These are phyloP conservation scores for Epirrhoe tristata DNA, from an alignment of 2,888 invertebrate genomes.

Conservation along the genomic window DNA sequence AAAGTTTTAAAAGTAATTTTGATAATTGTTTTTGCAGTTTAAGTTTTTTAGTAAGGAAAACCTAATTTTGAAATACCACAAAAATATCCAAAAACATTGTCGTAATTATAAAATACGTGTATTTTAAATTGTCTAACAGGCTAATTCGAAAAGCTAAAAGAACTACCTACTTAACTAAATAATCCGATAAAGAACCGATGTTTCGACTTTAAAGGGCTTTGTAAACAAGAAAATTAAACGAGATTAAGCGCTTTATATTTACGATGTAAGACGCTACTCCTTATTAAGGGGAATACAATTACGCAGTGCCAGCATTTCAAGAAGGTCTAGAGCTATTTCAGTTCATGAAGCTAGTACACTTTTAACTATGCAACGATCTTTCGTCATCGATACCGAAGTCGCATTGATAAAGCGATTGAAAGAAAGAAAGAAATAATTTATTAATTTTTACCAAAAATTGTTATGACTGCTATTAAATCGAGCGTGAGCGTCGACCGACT, in stretches of 20 bases:
- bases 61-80: not conserved
- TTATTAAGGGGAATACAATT: conserved; percentile 77
- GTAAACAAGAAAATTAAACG: conserved; percentile 72
- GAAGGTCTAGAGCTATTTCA: conserved; percentile 55
- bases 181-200: conserved; percentile 22
- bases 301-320: conserved; percentile 75
- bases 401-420: not conserved
- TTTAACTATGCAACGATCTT: not conserved
- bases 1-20: too few species aligned
- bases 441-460: too few species aligned
- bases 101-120: not conserved
- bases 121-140: not conserved
- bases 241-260: conserved; percentile 73
- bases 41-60: too few species aligned
- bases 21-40: too few species aligned
- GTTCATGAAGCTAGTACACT: not conserved
- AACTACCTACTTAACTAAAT: conserved; percentile 14
- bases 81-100: not conserved
- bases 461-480: too few species aligned
- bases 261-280: conserved; percentile 71
- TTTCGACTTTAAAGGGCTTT: conserved; percentile 47
- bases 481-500: too few species aligned
- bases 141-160: conserved; percentile 9
- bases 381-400: not conserved
- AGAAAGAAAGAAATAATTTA: too few species aligned